Base-by-base conservation (phyloP, 1,140 invertebrate species). In the Drosophila busckii region DNA sequence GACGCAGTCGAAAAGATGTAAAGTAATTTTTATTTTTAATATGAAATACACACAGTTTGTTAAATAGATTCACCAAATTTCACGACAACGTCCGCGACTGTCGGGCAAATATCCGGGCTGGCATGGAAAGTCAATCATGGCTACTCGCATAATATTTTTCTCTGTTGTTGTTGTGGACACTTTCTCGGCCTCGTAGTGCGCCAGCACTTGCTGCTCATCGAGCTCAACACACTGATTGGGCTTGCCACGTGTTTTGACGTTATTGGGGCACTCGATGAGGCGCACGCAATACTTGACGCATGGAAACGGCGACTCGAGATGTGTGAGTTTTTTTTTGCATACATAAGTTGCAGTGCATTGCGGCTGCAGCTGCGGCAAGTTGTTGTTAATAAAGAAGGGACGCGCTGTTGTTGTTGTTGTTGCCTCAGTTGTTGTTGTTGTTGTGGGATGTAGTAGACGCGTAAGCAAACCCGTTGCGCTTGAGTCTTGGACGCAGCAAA, bases 51-150 rank as follows among this genome's bases (percentile, higher is more conserved):
- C n/a, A n/a, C n/a, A n/a, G n/a, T n/a, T n/a, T 1, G 10, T 38
- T 49, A n/a, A n/a, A n/a, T n/a, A n/a, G n/a, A n/a, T n/a, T n/a
- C n/a, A 86, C 84, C 84, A 86, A 6, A 86, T 68, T 41, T 86
- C 84, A 32, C 84, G 75, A 15, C 84, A 86, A 19, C 80, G 84
- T 4, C 84, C 84, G 4, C 75, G 66, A 29, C 54, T 61, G 44
- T 86, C 84, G 41, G 84, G 84, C 35, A 85, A 40, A 28, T 84
- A 86, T 22, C 84, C 84, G 0, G 84, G 84, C 35, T 86, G 84
- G 31, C 84, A 86, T 20, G 84, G 84, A 10, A 86, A 86, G 42
- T 85, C 84, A 40, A 86, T 86, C 84, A 86, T 82, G 23, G 78
- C 75, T 13, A 86, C 80, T 20, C 66, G 42, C 76, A 76, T 80